These are phyloP conservation scores for Catharus minimus DNA, from an alignment of 2,113 vertebrate genomes.

Conservation along the genomic window DNA sequence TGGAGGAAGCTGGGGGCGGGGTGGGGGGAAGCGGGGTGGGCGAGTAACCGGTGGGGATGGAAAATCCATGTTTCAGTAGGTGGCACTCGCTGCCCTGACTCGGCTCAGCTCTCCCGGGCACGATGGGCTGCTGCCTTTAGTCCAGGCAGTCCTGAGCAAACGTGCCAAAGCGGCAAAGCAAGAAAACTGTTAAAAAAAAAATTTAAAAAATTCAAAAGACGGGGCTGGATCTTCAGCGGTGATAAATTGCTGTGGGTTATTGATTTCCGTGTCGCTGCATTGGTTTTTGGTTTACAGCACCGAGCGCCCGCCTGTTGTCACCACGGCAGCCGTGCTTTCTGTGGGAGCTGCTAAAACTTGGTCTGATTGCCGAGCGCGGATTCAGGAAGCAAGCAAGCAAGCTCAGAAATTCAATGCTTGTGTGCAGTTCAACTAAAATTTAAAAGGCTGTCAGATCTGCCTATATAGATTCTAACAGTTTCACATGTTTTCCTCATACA, in stretches of 20 bases:
- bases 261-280: neutral
- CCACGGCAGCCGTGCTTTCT: neutral
- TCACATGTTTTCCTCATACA: neutral
- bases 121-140: neutral
- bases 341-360: neutral
- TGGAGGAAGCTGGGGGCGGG: neutral
- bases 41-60: neutral
- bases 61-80: constrained; percentile 10
- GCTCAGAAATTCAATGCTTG: neutral
- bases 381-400: constrained; percentile 5
- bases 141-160: neutral
- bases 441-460: neutral
- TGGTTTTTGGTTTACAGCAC: neutral
- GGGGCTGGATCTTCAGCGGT: neutral
- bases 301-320: neutral
- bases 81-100: constrained; percentile 43
- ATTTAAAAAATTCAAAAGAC: neutral
- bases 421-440: neutral
- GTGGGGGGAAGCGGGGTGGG: neutral
- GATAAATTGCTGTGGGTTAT: neutral
- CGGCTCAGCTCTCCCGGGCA: neutral
- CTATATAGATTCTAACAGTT: neutral
- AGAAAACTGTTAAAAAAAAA: neutral
- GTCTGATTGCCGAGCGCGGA: neutral
- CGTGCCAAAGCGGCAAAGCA: neutral